phyloP scores from a whole-genome alignment of 1,140 invertebrate species.

The Amphibalanus amphitrite region DNA sequence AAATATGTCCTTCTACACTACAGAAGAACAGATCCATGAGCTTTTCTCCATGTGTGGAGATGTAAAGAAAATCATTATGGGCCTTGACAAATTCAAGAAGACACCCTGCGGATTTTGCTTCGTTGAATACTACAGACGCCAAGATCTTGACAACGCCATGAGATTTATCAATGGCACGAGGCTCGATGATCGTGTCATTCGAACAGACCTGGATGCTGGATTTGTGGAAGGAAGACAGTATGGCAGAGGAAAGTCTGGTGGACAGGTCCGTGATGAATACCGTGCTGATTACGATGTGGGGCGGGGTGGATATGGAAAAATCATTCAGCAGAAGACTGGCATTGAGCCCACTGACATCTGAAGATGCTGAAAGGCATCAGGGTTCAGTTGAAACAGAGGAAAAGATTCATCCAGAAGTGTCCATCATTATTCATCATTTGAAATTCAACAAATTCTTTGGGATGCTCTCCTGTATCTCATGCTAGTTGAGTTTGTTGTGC shows the following conservation, averaged over 20 bases:
- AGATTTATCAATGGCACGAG: constrained; percentile 92
- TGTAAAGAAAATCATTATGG: constrained; percentile 92
- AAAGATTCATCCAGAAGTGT: too few relatives aligned
- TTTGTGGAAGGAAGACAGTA: constrained; percentile 97
- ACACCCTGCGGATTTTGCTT: constrained; percentile 99
- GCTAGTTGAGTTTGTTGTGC: too few relatives aligned
- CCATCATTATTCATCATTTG: too few relatives aligned
- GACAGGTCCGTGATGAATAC: constrained; percentile 98
- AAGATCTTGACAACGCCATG: constrained; percentile 85
- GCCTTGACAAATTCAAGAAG: constrained; percentile 92
- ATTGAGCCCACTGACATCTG: background rate
- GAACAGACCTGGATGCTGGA: constrained; percentile 98
- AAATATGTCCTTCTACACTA: constrained; percentile 96
- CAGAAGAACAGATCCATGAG: constrained; percentile 98
- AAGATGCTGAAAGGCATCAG: too few relatives aligned
- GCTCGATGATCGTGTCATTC: constrained; percentile 88
- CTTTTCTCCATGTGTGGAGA: constrained; percentile 92
- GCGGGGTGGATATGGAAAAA: constrained; percentile 90
- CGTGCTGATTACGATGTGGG: constrained; percentile 92
- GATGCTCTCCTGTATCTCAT: too few relatives aligned
- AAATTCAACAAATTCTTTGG: too few relatives aligned
- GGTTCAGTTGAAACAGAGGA: too few relatives aligned
- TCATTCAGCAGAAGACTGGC: constrained; percentile 57
- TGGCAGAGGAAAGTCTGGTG: constrained; percentile 93
- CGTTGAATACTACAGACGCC: constrained; percentile 53